A percentile compares a stretch with the other conserved stretches of the same genome.
Evolutionary conservation across 2,888 invertebrate genomes (phyloP).

Genomic region (Scaptomyza tumidula): DNA sequence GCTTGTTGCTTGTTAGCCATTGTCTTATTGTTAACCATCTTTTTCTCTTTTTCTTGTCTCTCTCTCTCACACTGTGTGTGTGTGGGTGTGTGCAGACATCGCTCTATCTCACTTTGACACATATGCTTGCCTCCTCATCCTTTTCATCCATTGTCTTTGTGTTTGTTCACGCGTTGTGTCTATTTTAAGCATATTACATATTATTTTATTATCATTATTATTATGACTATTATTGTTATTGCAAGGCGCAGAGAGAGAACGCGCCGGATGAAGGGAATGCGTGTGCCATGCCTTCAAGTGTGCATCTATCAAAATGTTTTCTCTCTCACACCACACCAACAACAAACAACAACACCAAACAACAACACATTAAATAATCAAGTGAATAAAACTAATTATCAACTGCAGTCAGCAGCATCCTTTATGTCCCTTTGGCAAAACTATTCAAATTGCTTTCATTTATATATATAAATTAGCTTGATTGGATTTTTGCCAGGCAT

Average conservation of each 20-base stretch:
- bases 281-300: constrained; percentile 9
- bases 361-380: constrained; percentile 4
- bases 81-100: not conserved
- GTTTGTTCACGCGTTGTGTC: constrained; percentile 39
- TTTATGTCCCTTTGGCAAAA: not conserved
- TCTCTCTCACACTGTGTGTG: constrained; percentile 34
- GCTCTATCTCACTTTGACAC: too few species aligned
- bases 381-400: constrained; percentile 39
- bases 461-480: not conserved
- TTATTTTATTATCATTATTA: constrained; percentile 53
- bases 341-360: constrained; percentile 22
- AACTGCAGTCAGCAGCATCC: constrained; percentile 10
- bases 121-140: not conserved
- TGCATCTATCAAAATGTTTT: constrained; percentile 55
- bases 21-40: constrained; percentile 77
- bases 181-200: constrained; percentile 68
- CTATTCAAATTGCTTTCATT: not conserved
- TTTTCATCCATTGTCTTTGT: constrained; percentile 1
- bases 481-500: not conserved
- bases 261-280: too few species aligned
- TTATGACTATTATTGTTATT: constrained; percentile 18
- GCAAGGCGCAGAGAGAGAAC: constrained; percentile 20
- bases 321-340: constrained; percentile 27
- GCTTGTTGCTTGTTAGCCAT: constrained; percentile 71
- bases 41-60: constrained; percentile 56